A percentile compares a stretch with the other conserved stretches of the same genome.
Evolutionary conservation across 2,797 vertebrate genomes (phyloP).

Genomic region (Schizopygopsis pylzovi): DNA sequence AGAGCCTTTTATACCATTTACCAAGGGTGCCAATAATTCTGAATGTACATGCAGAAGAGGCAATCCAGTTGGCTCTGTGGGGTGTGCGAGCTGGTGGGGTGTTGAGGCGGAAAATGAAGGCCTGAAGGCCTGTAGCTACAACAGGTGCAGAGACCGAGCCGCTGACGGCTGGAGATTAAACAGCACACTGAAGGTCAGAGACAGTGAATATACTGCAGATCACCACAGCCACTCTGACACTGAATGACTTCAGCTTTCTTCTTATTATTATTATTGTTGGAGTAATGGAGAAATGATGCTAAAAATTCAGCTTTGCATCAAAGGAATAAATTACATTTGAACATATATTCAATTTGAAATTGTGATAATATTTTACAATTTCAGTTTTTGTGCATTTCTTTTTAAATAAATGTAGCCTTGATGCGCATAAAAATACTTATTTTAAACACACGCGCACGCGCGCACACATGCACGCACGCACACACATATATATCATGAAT

Average conservation of each 20-base stretch:
- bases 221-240: neutral
- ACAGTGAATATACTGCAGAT: slow-evolving; percentile 24
- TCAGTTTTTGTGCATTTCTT: neutral
- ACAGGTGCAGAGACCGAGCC: slow-evolving; percentile 55
- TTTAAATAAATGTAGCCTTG: neutral
- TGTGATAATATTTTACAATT: neutral
- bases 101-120: slow-evolving; percentile 48
- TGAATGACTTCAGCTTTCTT: neutral
- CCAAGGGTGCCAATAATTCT: no score
- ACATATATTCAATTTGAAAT: neutral
- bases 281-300: neutral
- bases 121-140: slow-evolving; percentile 26
- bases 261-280: neutral
- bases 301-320: neutral
- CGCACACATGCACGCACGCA: no score
- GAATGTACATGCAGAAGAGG: neutral
- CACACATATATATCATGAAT: neutral
- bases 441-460: neutral
- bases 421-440: neutral
- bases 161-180: slow-evolving; percentile 55
- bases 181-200: slow-evolving; percentile 56
- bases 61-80: neutral
- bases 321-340: neutral
- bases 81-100: neutral
- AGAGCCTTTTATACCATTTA: no score